phyloP scores from a whole-genome alignment of 1,140 invertebrate genomes.

The Chironomus striatipennis region DNA sequence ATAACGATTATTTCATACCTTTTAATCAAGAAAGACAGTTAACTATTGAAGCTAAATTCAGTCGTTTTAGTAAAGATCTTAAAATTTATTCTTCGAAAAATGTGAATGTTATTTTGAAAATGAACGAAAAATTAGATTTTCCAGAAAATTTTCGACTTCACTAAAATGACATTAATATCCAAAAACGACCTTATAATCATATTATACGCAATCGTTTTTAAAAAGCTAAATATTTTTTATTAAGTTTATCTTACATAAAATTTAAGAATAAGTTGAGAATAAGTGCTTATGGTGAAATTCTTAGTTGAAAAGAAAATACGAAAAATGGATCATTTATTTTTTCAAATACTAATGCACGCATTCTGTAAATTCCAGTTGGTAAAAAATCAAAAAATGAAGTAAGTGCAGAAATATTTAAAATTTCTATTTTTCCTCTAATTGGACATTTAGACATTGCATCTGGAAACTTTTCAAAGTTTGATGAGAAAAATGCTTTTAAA shows the following conservation, averaged over 20 bases:
- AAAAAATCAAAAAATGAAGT: not conserved
- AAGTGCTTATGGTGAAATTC: no score
- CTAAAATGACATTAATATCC: not conserved
- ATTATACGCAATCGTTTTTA: no score
- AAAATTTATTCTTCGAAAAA: not conserved
- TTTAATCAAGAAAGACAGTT: not conserved
- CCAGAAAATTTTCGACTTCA: not conserved
- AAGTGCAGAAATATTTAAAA: not conserved
- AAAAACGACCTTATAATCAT: no score
- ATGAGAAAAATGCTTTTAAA: not conserved
- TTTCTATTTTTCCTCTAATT: not conserved
- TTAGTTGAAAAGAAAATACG: not conserved
- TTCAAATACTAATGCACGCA: not conserved
- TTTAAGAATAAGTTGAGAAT: no score
- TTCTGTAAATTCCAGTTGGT: not conserved
- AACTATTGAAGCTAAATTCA: not conserved
- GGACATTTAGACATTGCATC: not conserved
- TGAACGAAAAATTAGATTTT: not conserved
- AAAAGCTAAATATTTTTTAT: no score
- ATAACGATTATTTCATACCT: not conserved
- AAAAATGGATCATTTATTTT: not conserved
- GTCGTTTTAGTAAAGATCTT: not conserved
- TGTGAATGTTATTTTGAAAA: not conserved
- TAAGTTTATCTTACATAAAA: no score
- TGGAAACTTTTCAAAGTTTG: not conserved